A percentile compares a stretch with the other conserved stretches of the same genome.
Conservation (phyloP, 1,140 invertebrate genomes). For the Rhagoletis zephyria region DNA sequence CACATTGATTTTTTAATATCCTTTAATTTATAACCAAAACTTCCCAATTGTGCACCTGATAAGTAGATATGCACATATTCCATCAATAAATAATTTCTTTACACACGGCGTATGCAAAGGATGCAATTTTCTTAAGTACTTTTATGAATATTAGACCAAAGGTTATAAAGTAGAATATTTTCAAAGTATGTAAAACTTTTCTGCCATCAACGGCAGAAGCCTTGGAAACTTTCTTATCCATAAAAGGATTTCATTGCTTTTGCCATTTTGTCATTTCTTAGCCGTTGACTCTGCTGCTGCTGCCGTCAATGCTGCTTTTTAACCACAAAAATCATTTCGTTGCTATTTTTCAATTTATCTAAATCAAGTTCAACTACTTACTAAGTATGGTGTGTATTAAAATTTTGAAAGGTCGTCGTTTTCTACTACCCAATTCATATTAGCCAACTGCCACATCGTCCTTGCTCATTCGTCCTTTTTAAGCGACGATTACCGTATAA, state of each 20-base stretch:
- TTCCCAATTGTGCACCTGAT: too few relatives aligned
- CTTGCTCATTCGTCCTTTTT: slow-evolving; percentile 17
- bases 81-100: too few relatives aligned
- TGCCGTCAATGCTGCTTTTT: neutral
- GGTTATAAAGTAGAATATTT: too few relatives aligned
- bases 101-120: too few relatives aligned
- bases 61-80: too few relatives aligned
- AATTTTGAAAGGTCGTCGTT: slow-evolving; percentile 54
- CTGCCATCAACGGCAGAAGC: neutral
- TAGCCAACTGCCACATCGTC: slow-evolving; percentile 13
- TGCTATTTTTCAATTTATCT: slow-evolving; percentile 57
- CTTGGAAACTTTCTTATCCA: slow-evolving; percentile 6
- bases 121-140: too few relatives aligned
- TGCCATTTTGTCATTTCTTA: neutral
- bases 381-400: slow-evolving; percentile 20
- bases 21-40: too few relatives aligned
- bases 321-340: slow-evolving; percentile 54
- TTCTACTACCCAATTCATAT: neutral
- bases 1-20: too few relatives aligned
- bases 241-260: neutral
- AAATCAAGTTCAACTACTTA: slow-evolving; percentile 55
- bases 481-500: slow-evolving; percentile 57
- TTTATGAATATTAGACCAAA: too few relatives aligned
- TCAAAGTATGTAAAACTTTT: slow-evolving; percentile 31
- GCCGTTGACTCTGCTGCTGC: too few relatives aligned